Conservation (phyloP, 1,140 invertebrate genomes). For the Musca vetustissima region DNA sequence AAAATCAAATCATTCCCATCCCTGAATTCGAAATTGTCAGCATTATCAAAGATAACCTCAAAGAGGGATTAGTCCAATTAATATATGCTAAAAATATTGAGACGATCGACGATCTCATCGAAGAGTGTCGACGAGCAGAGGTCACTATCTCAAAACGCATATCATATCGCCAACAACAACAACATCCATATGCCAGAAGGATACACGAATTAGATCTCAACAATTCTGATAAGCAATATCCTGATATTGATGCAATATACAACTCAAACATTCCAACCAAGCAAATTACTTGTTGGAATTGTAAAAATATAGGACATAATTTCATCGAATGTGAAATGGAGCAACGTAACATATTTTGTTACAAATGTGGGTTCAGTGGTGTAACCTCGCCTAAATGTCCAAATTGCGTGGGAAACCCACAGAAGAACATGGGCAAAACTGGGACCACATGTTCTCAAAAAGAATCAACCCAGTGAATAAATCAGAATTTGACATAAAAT, state of each 20-base stretch:
- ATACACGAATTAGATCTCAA: not conserved
- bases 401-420: too few relatives aligned
- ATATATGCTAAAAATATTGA: not conserved
- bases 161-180: not conserved
- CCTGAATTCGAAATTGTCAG: not conserved
- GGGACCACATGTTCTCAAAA: too few relatives aligned
- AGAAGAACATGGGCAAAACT: too few relatives aligned
- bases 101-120: not conserved
- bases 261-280: not conserved
- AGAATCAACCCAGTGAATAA: too few relatives aligned
- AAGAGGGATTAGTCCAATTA: not conserved
- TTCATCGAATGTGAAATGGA: too few relatives aligned
- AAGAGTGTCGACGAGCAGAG: not conserved
- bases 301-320: too few relatives aligned
- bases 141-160: not conserved
- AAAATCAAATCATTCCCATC: not conserved
- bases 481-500: too few relatives aligned
- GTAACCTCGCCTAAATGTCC: too few relatives aligned
- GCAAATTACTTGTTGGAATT: not conserved
- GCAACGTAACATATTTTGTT: too few relatives aligned
- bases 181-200: not conserved
- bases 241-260: not conserved
- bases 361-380: too few relatives aligned
- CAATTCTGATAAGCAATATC: too few relatives aligned
- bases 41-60: not conserved